phyloP scores from a whole-genome alignment of 2,797 vertebrate genomes.

The Platyrinchus mystaceus region DNA sequence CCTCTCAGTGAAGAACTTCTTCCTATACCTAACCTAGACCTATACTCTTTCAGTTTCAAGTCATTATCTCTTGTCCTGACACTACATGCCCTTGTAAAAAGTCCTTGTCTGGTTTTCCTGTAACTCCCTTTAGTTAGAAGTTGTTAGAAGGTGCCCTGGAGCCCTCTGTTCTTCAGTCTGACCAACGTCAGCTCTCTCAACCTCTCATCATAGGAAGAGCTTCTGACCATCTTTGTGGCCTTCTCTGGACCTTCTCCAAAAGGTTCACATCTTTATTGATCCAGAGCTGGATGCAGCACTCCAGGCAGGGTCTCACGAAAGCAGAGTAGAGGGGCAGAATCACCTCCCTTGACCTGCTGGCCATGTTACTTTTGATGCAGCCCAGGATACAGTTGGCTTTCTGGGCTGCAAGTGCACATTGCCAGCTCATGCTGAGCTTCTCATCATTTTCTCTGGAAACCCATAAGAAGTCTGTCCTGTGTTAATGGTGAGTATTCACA shows the following conservation, averaged over 20 bases:
- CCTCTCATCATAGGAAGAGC: neutral
- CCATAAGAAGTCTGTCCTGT: neutral
- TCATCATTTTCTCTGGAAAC: neutral
- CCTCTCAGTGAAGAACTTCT: neutral
- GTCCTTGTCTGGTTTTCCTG: neutral
- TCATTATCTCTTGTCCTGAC: neutral
- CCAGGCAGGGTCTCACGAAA: fast-evolving
- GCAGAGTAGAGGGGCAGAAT: neutral
- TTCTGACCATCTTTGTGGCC: neutral
- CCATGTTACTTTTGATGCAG: neutral
- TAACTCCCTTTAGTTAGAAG: neutral
- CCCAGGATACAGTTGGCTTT: fast-evolving
- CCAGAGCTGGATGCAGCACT: fast-evolving
- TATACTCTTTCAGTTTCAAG: neutral
- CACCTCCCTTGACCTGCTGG: fast-evolving
- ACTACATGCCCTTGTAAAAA: fast-evolving
- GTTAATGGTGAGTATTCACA: neutral
- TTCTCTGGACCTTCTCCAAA: neutral
- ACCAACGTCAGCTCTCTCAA: neutral
- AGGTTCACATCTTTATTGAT: neutral
- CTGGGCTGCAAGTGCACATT: neutral
- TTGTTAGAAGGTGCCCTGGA: neutral
- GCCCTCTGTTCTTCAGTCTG: neutral
- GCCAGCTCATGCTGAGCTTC: neutral
- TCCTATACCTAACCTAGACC: neutral